A percentile compares a stretch with the other conserved stretches of the same genome.
Conservation (phyloP, 1,140 invertebrate species). For the Cyrtorhinus lividipennis region DNA sequence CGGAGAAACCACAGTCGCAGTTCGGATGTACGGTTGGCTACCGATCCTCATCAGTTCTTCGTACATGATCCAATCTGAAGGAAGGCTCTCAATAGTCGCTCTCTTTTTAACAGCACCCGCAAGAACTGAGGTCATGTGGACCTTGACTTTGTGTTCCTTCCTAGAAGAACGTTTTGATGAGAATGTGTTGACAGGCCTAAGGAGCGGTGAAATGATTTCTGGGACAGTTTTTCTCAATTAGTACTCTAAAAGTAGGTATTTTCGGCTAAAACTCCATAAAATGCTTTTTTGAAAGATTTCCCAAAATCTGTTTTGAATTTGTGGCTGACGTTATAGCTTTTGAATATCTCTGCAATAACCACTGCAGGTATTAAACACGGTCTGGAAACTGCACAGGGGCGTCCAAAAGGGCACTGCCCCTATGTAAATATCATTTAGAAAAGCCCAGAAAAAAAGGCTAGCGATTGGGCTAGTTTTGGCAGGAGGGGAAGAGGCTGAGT, state of each 20-base stretch:
- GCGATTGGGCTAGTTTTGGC: no score
- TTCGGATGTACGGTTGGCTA: conserved; percentile 48
- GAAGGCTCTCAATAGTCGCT: conserved; percentile 38
- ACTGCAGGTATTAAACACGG: no score
- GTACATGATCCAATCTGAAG: conserved; percentile 70
- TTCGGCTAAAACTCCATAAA: not conserved
- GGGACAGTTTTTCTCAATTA: not conserved
- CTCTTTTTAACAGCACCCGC: conserved; percentile 33
- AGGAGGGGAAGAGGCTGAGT: no score
- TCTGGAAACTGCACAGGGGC: no score
- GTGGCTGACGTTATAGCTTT: no score
- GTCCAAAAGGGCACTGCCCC: no score
- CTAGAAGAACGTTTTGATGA: conserved; percentile 37
- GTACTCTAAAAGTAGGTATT: not conserved
- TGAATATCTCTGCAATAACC: no score
- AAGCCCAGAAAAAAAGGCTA: no score
- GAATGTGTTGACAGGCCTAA: not conserved
- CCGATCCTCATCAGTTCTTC: conserved; percentile 61
- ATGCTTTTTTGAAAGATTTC: no score
- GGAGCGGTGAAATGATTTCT: not conserved
- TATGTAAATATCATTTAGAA: no score
- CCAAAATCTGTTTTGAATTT: no score
- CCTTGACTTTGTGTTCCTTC: conserved; percentile 54
- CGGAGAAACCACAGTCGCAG: conserved; percentile 62
- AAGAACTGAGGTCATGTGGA: conserved; percentile 60